These are phyloP conservation scores for Haemorhous mexicanus DNA, from an alignment of 2,113 vertebrate genomes.

Conservation along the genomic window DNA sequence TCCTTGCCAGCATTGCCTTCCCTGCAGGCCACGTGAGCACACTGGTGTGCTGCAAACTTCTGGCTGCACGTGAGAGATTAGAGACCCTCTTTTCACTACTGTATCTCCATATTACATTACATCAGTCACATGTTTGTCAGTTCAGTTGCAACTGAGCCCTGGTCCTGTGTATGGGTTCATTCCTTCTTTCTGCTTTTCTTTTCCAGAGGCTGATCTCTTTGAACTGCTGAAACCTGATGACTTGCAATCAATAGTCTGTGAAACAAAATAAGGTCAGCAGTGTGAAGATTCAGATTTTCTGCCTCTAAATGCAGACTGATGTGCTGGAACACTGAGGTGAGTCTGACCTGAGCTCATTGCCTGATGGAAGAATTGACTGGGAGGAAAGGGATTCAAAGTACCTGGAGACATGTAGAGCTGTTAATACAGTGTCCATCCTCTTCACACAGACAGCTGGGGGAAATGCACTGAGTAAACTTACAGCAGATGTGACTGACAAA, in stretches of 20 bases:
- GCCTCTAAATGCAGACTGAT: slow-evolving; percentile 16
- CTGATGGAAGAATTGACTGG: not conserved
- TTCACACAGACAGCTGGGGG: not conserved
- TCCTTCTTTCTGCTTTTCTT: slow-evolving; percentile 20
- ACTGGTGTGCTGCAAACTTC: not conserved
- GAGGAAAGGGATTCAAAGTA: slow-evolving; percentile 8
- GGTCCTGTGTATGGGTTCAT: not conserved
- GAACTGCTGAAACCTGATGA: slow-evolving; percentile 48
- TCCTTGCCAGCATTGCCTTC: not conserved
- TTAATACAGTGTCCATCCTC: not conserved
- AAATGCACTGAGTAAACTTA: not conserved
- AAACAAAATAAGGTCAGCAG: slow-evolving; percentile 59
- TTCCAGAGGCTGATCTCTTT: slow-evolving; percentile 34
- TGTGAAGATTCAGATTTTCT: slow-evolving; percentile 59
- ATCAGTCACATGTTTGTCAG: not conserved
- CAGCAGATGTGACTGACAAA: not conserved
- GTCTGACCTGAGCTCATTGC: slow-evolving; percentile 53
- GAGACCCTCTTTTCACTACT: not conserved
- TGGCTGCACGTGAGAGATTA: not conserved
- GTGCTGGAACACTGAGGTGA: slow-evolving; percentile 57
- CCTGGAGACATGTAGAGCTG: not conserved
- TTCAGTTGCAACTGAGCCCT: not conserved
- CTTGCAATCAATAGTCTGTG: slow-evolving; percentile 59
- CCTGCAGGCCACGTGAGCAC: not conserved
- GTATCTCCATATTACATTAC: slow-evolving; percentile 13